These are phyloP conservation scores for Silurus glanis DNA, from an alignment of 2,113 vertebrate species.

Conservation along the genomic window DNA sequence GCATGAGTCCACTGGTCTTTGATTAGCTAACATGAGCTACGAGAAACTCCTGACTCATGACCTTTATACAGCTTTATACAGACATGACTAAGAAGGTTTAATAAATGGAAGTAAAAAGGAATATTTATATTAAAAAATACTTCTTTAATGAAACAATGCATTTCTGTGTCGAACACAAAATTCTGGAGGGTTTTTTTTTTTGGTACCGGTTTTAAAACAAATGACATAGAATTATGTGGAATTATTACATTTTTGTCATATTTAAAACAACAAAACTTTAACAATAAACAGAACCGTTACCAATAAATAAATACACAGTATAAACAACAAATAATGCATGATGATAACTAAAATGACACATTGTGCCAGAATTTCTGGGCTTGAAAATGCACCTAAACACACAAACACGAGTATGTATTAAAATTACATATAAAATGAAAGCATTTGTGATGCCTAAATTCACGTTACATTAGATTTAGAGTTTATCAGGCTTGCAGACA, in stretches of 20 bases:
- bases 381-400: background rate
- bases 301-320: slow-evolving; percentile 12
- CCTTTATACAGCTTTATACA: background rate
- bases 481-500: background rate
- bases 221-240: no score
- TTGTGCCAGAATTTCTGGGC: background rate
- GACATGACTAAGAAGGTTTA: background rate
- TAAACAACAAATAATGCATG: background rate
- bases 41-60: background rate
- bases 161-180: background rate
- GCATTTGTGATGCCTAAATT: background rate
- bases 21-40: background rate
- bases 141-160: background rate
- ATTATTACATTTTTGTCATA: background rate
- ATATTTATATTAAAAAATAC: background rate
- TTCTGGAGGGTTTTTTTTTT: background rate
- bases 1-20: background rate
- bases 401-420: background rate
- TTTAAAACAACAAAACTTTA: background rate
- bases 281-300: background rate
- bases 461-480: background rate
- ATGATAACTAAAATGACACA: background rate
- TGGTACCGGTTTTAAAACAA: background rate
- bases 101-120: background rate
- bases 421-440: background rate